phyloP scores from a whole-genome alignment of 2,888 invertebrate species.

The Helobdella robusta region DNA sequence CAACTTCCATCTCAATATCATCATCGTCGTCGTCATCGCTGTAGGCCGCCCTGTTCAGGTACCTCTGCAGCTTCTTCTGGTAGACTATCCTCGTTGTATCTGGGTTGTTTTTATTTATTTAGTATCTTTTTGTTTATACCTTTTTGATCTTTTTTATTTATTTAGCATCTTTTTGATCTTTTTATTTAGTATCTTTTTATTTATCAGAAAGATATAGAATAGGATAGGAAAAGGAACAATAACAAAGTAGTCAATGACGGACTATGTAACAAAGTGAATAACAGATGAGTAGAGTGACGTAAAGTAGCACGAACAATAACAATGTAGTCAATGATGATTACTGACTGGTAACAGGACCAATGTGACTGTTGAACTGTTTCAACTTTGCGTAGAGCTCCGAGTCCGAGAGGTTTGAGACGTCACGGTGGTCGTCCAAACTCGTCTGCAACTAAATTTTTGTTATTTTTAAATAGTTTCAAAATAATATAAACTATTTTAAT shows the following conservation, averaged over 20 bases:
- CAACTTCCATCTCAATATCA: neutral
- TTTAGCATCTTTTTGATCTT: neutral
- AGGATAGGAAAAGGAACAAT: too few species aligned
- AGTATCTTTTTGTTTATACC: neutral
- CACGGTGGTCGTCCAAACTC: too few species aligned
- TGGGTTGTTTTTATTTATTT: neutral
- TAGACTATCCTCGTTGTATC: constrained; percentile 6
- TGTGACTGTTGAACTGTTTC: neutral
- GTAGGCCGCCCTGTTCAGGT: neutral
- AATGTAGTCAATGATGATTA: too few species aligned
- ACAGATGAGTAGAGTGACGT: too few species aligned
- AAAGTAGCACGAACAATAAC: too few species aligned
- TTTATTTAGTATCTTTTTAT: constrained; percentile 6
- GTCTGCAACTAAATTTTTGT: too few species aligned
- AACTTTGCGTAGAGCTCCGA: constrained; percentile 5
- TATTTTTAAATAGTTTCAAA: too few species aligned
- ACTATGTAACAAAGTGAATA: too few species aligned
- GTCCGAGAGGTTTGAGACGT: constrained; percentile 3
- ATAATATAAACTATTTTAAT: too few species aligned
- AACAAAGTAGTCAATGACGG: too few species aligned
- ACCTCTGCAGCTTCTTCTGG: constrained; percentile 2
- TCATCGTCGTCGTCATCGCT: constrained; percentile 11
- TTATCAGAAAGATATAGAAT: too few species aligned
- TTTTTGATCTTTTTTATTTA: neutral
- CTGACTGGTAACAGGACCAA: constrained; percentile 16